A percentile compares a stretch with the other conserved stretches of the same genome.
Evolutionary conservation across 37 sponge, comb jelly and placozoan genomes (phyloP).

Genomic region (Halichondria panicea): DNA sequence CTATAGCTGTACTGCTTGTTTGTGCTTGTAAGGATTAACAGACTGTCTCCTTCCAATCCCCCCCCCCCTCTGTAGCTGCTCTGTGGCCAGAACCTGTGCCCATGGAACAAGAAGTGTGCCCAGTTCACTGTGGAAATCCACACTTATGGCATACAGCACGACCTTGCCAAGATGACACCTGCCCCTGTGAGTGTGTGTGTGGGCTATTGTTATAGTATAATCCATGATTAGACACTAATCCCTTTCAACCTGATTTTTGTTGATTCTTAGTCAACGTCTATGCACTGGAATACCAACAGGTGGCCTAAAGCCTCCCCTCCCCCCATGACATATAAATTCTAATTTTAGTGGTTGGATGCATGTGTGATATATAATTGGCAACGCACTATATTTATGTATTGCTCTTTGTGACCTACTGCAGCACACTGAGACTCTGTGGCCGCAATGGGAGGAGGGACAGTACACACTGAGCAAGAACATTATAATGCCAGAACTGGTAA

Average conservation of each 20-base stretch:
- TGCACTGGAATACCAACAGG: too few species aligned
- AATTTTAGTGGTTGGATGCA: too few species aligned
- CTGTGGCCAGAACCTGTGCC: slow-evolving; percentile 57
- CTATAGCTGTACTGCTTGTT: not conserved
- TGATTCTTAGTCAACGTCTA: too few species aligned
- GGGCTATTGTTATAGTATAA: not conserved
- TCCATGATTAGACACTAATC: too few species aligned
- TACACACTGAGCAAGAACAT: slow-evolving; percentile 19
- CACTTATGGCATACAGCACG: slow-evolving; percentile 51
- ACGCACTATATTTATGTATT: not conserved
- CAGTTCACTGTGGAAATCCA: slow-evolving; percentile 38
- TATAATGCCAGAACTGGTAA: slow-evolving; percentile 63
- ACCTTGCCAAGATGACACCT: slow-evolving; percentile 15
- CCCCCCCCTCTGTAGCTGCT: slow-evolving; percentile 34
- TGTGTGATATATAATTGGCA: too few species aligned
- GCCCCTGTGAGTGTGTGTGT: slow-evolving; percentile 28
- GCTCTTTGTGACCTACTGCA: not conserved
- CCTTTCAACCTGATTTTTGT: not conserved
- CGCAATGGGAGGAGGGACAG: slow-evolving; percentile 23
- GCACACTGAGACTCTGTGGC: slow-evolving; percentile 29
- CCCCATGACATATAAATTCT: too few species aligned
- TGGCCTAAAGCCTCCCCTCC: too few species aligned
- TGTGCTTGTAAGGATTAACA: not conserved
- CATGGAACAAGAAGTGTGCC: slow-evolving; percentile 36
- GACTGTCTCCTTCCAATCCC: not conserved